Conservation (phyloP, 2,113 vertebrate genomes). For the Dolichotis patagonum region DNA sequence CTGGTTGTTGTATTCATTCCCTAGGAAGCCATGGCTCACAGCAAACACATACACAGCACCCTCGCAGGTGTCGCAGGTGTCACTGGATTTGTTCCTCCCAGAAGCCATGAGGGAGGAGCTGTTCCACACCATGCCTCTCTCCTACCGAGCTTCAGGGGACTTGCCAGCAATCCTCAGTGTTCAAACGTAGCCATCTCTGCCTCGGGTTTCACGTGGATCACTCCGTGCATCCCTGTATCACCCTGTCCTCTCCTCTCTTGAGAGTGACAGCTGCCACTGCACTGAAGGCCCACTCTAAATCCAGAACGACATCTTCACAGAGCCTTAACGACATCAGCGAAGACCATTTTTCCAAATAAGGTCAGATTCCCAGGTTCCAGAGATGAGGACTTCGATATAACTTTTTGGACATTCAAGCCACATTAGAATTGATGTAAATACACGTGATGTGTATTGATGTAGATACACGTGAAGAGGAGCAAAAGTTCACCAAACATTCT, state of each 20-base stretch:
- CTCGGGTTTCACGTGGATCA: neutral
- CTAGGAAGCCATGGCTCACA: neutral
- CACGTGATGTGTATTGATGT: neutral
- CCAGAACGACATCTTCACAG: neutral
- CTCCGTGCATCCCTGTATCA: neutral
- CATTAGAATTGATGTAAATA: neutral
- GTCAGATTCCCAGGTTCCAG: neutral
- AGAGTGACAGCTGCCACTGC: neutral
- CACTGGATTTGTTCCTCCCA: neutral
- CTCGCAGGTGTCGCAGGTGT: neutral
- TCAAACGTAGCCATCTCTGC: too few relatives aligned
- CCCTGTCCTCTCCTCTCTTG: neutral
- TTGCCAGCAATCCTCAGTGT: neutral
- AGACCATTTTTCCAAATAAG: slow-evolving; percentile 16
- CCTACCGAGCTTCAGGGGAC: neutral
- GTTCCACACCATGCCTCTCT: neutral
- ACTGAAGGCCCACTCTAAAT: neutral
- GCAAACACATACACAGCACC: neutral
- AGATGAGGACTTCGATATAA: neutral
- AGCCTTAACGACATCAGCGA: neutral
- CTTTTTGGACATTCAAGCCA: neutral
- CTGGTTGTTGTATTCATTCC: rapidly evolving
- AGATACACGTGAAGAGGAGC: neutral
- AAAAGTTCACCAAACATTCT: neutral
- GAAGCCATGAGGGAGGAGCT: neutral